phyloP scores from a whole-genome alignment of 2,113 vertebrate genomes.

The Heterocephalus glaber region DNA sequence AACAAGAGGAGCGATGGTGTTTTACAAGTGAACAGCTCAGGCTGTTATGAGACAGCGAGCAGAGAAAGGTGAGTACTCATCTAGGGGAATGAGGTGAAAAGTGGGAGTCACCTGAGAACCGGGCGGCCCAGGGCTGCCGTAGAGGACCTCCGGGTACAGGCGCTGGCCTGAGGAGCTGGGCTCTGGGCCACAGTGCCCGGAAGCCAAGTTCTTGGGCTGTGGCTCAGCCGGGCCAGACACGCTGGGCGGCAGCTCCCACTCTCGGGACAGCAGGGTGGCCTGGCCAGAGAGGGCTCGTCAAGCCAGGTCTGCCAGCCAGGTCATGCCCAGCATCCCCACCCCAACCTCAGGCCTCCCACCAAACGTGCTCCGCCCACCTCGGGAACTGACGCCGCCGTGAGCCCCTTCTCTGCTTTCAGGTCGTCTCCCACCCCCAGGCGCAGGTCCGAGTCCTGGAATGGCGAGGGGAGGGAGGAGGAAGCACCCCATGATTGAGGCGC shows the following conservation, averaged over 20 bases:
- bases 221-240: conserved; percentile 63
- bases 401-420: conserved; percentile 75
- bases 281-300: not conserved
- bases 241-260: conserved; percentile 79
- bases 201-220: conserved; percentile 55
- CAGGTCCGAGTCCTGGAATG: conserved; percentile 74
- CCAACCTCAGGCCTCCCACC: not conserved
- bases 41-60: not conserved
- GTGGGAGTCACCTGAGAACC: conserved; percentile 63
- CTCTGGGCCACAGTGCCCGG: conserved; percentile 67
- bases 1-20: not conserved
- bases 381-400: conserved; percentile 18
- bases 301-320: not conserved
- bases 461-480: not conserved
- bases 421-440: conserved; percentile 69
- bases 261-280: conserved; percentile 69
- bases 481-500: not conserved
- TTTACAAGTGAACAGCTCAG: not conserved
- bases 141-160: conserved; percentile 80
- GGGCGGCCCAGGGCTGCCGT: conserved; percentile 76
- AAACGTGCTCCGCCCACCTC: conserved; percentile 66
- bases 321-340: not conserved
- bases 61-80: not conserved
- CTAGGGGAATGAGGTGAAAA: not conserved
- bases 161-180: conserved; percentile 69